Base-by-base conservation (phyloP, 2,888 invertebrate species). In the Galerucella pusilla region DNA sequence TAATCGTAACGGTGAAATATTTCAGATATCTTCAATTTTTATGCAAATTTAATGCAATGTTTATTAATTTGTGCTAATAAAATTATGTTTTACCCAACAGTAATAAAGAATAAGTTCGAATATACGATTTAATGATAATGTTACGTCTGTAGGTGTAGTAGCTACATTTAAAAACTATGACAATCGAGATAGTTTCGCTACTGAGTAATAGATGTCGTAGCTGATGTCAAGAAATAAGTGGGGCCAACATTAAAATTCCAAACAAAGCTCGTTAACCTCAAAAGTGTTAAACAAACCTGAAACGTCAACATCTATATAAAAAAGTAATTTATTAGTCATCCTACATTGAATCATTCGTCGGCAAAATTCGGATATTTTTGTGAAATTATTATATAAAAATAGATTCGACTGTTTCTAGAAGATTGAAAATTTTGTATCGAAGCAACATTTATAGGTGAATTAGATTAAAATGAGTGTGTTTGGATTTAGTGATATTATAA, bases 401-500 rank as follows among this genome's bases (percentile, higher is more conserved):
- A 78, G 74, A 65, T 63, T 68, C 25, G 70, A 69, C 68, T 60
- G 42, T 45, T 75, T 68, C 73, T 68, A 73, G 70, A 66, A 71
- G 66, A 45, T 70, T 28, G 25, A 57, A 60, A 71, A 59, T 35
- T 73, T 54, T 57, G 64, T 42, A 68, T 20, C 65, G n/a, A 57
- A 52, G 52, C 16, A 75, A 60, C 67, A 42, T 42, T 42, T 42
- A 42, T 42, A 42, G 35, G 35, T 42, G 35, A 9, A 42, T 42
- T 42, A 9, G 35, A 42, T 42, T 9, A 7, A 42, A 60, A 96
- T 96, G 96, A 94, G 94, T 85, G 91, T 94, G 80, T 90, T 91
- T 83, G 94, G 93, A 20, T 96, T 92, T 86, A 91, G 92, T 84
- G 93, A 94, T 85, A 90, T 96, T 79, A 86, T 95, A 78, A 89